Conservation (phyloP, 2,113 vertebrate genomes). For the Eleginops maclovinus region DNA sequence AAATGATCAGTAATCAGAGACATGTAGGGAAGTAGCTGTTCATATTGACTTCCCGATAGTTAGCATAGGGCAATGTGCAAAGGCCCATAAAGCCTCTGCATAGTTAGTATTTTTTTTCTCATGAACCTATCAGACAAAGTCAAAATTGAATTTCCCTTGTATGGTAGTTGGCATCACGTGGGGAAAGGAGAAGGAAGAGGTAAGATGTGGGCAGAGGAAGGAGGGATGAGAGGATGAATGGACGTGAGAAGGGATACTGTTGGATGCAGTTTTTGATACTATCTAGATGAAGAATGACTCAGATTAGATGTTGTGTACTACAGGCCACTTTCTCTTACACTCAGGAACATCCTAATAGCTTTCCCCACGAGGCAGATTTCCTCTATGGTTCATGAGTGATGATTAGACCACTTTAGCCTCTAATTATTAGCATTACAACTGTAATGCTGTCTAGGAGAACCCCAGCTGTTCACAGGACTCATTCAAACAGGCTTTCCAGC, state of each 20-base stretch:
- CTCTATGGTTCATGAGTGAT: conserved; percentile 27
- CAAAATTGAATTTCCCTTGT: neutral
- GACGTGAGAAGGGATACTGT: too few species aligned
- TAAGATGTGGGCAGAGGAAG: neutral
- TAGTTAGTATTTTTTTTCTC: neutral
- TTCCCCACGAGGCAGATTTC: conserved; percentile 9
- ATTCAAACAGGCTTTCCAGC: conserved; percentile 23
- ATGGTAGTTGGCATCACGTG: neutral
- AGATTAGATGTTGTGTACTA: conserved; percentile 5
- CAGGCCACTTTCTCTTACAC: neutral
- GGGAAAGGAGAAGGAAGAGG: neutral
- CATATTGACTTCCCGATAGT: conserved; percentile 33
- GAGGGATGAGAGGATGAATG: neutral
- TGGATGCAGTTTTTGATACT: neutral
- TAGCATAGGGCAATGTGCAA: neutral
- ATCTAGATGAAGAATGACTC: neutral
- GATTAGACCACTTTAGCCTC: conserved; percentile 20
- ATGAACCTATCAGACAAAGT: neutral
- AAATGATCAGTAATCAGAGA: conserved; percentile 17
- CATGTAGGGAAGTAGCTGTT: conserved; percentile 7
- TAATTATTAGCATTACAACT: conserved; percentile 35
- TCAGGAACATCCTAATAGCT: conserved; percentile 12
- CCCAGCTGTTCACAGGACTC: conserved; percentile 8
- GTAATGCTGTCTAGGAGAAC: conserved; percentile 16
- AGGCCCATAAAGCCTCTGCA: neutral